Conservation (phyloP, 2,797 vertebrate species). For the Danio albolineatus region DNA sequence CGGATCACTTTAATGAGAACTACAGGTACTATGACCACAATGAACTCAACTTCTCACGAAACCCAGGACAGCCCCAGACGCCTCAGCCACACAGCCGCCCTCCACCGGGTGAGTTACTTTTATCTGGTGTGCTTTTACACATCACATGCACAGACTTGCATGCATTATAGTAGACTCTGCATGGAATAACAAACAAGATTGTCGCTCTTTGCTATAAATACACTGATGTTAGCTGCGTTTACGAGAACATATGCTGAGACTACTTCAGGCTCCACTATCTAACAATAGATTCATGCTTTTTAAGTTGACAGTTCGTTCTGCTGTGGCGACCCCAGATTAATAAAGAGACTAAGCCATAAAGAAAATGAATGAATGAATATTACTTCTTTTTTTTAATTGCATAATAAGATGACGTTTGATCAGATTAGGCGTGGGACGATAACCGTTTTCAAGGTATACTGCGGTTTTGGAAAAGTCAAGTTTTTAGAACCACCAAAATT, state of each 20-base stretch:
- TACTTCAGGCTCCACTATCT: background rate
- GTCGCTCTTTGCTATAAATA: constrained; percentile 14
- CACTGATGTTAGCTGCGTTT: background rate
- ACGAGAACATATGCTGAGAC: background rate
- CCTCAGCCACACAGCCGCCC: constrained; percentile 88
- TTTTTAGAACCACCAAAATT: no score
- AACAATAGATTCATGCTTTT: background rate
- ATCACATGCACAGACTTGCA: background rate
- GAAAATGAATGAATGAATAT: no score
- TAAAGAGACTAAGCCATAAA: no score
- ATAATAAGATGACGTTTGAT: no score
- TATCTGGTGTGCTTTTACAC: background rate
- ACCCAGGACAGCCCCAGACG: constrained; percentile 74
- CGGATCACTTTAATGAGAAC: constrained; percentile 88
- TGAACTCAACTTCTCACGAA: constrained; percentile 89
- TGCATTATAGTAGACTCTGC: background rate
- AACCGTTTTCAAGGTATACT: no score
- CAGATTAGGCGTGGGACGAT: no score
- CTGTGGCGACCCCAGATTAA: no score
- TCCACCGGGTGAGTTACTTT: constrained; percentile 81
- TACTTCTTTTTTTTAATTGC: no score
- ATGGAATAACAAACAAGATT: background rate
- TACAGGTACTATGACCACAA: constrained; percentile 90
- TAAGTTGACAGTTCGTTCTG: background rate
- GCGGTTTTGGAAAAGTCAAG: no score